These are phyloP conservation scores for Drosophila aff. DNA, from an alignment of 1,140 invertebrate genomes.

Conservation along the genomic window DNA sequence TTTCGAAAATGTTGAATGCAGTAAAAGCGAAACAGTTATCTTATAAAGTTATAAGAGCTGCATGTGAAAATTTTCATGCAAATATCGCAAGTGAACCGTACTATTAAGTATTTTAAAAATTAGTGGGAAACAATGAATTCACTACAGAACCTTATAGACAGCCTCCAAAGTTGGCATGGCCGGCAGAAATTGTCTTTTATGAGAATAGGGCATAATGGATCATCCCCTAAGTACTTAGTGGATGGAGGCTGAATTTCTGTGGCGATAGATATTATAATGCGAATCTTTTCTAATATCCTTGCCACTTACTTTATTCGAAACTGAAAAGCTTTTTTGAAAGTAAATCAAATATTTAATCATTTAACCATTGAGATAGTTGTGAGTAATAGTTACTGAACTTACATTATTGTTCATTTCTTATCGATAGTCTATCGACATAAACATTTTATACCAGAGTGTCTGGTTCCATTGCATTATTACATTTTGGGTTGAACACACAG, in stretches of 20 bases:
- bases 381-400: not conserved
- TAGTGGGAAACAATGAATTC: too few relatives aligned
- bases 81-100: not conserved
- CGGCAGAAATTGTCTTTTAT: not conserved
- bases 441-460: not conserved
- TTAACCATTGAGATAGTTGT: not conserved
- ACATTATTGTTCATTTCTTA: not conserved
- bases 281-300: not conserved
- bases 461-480: too few relatives aligned
- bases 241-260: not conserved
- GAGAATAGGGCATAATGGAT: not conserved
- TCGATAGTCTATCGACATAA: not conserved
- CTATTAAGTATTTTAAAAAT: too few relatives aligned
- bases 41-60: not conserved
- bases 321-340: not conserved
- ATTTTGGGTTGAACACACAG: not conserved
- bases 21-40: not conserved
- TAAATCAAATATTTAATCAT: not conserved
- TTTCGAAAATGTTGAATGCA: not conserved
- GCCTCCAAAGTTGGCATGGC: not conserved
- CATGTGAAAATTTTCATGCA: not conserved
- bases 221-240: not conserved
- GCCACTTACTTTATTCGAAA: too few relatives aligned
- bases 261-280: not conserved
- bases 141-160: not conserved